Evolutionary conservation across 2,113 vertebrate species (phyloP).

Genomic region (Cyanistes caeruleus): DNA sequence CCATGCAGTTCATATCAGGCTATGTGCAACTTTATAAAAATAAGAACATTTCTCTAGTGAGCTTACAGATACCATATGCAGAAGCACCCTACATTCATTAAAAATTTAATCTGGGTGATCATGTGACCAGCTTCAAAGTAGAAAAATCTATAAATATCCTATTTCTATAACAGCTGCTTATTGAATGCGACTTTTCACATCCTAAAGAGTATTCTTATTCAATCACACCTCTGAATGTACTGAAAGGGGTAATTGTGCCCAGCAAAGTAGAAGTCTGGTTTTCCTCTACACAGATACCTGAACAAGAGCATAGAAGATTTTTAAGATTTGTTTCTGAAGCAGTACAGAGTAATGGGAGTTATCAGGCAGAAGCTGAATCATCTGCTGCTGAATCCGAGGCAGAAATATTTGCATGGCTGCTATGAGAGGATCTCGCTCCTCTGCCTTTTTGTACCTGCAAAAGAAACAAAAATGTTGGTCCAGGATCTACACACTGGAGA

Average conservation of each 20-base stretch:
- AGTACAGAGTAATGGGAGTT: constrained; percentile 90
- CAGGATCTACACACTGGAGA: background rate
- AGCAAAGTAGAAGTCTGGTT: background rate
- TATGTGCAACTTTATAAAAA: background rate
- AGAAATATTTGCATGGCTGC: constrained; percentile 97
- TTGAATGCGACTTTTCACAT: background rate
- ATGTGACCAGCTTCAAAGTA: background rate
- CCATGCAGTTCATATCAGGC: background rate
- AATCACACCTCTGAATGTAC: background rate
- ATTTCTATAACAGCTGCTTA: background rate
- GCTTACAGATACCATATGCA: background rate
- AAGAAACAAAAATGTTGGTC: constrained; percentile 38
- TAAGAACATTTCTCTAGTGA: background rate
- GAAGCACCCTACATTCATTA: background rate
- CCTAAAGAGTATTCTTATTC: background rate
- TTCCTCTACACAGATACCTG: constrained; percentile 80
- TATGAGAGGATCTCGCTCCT: constrained; percentile 91
- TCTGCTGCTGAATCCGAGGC: constrained; percentile 91
- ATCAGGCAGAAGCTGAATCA: constrained; percentile 88
- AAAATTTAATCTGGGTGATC: background rate
- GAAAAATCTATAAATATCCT: background rate
- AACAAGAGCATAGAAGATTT: constrained; percentile 95
- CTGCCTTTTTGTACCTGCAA: constrained; percentile 91
- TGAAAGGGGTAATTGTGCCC: background rate
- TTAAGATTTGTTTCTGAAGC: constrained; percentile 97